Evolutionary conservation across 2,888 invertebrate genomes (phyloP), one percentile per base, ranked within the genome.

Genomic region (Hyppa rectilinea): DNA sequence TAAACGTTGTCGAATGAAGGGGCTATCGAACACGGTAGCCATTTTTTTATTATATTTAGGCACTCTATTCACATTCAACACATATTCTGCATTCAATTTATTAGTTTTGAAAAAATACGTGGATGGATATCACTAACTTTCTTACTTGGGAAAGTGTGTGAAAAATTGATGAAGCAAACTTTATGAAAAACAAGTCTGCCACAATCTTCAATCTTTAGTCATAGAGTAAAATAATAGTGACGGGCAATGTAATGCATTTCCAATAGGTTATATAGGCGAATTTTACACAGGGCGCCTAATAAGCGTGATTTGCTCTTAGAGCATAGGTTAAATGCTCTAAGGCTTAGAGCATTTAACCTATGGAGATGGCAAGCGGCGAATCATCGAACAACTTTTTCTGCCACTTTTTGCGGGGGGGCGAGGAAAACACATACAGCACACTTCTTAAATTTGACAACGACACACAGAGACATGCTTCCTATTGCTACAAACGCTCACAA

Each of bases 21-120:
- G 96, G 85, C 96, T 96, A 93, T 97, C 97, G 89, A 96, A 96
- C 81, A 96, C 96, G 92, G 96, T 96, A 90, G 97, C 96, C 97
- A 97, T 97, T 92, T 95, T n/a, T 87, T 80, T 79, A 83, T 79
- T 80, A 59, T 74, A 69, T 83, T 76, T 74, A 61, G 29, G 75
- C 60, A 77, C 84, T 73, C 75, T 84, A 64, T 83, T 86, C 71
- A 86, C 84, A 86, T 78, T 71, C 86, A 80, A 82, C 81, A 82
- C 85, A 86, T 86, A 83, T 71, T 82, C 78, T 73, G 71, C 67
- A 80, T 69, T 64, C 53, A 52, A 53, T 36, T 63, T 56, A 49
- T 53, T 62, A 64, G 31, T 74, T 61, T 78, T 80, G 53, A 62
- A 77, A 73, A 75, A 59, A n/a, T 69, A 78, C 50, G 63, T 59